A percentile compares a stretch with the other conserved stretches of the same genome.
These are phyloP conservation scores for Brachyistius frenatus DNA, from an alignment of 2,113 vertebrate species.

Conservation along the genomic window DNA sequence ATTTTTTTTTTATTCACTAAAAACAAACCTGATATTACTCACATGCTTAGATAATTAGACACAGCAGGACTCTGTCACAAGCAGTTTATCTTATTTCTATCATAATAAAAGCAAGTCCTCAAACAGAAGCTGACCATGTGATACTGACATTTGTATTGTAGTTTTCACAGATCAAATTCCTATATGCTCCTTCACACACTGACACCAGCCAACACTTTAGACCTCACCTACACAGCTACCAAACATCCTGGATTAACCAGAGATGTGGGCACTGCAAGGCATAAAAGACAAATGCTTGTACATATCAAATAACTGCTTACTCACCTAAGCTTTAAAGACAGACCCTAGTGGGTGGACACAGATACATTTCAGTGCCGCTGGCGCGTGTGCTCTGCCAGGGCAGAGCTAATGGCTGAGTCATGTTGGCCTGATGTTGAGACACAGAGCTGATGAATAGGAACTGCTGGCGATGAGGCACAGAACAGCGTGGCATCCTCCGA, in stretches of 20 bases:
- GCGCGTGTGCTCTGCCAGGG: slow-evolving; percentile 20
- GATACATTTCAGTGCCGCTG: slow-evolving; percentile 54
- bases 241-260: slow-evolving; percentile 15
- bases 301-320: slow-evolving; percentile 54
- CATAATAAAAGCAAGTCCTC: slow-evolving; percentile 44
- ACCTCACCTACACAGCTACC: neutral
- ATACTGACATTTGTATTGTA: neutral
- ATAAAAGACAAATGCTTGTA: slow-evolving; percentile 10
- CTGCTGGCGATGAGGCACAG: slow-evolving; percentile 11
- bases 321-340: slow-evolving; percentile 55
- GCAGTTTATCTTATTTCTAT: neutral
- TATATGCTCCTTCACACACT: neutral
- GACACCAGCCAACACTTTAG: neutral
- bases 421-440: slow-evolving; percentile 15
- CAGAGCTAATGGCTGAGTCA: slow-evolving; percentile 50
- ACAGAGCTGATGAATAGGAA: slow-evolving; percentile 27
- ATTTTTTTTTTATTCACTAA: neutral
- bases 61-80: slow-evolving; percentile 11
- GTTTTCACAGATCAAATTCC: slow-evolving; percentile 13
- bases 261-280: slow-evolving; percentile 8
- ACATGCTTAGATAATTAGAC: neutral
- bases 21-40: neutral
- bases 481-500: neutral
- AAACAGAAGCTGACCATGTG: slow-evolving; percentile 26
- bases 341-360: slow-evolving; percentile 41